Base-by-base conservation (phyloP, 1,140 invertebrate species). In the Pteromalus puparum region DNA sequence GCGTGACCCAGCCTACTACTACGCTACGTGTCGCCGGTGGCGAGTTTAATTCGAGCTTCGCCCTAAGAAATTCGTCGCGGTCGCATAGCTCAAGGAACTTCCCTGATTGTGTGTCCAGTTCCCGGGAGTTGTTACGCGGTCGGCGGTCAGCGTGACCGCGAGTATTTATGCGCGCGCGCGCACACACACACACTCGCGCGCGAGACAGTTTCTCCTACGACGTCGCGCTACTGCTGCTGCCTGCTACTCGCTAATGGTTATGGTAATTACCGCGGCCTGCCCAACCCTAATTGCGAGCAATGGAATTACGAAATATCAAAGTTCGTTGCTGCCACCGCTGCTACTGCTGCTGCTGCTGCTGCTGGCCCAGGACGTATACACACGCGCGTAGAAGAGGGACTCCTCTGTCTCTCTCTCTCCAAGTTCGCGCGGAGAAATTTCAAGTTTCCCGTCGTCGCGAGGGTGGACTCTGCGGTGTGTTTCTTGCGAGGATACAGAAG, bases 61-160 rank as follows among this genome's bases (percentile, higher is more conserved):
- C 82, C 82, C 88, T 90, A 91, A 91, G 90, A 91, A 91, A 90
- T 90, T 88, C 87, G 85, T 61, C 76, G 87, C 84, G 89, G 89
- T 90, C 87, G 87, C 90, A 91, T 91, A 90, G 90, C 90, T 89
- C 87, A 89, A 87, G 86, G 88, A 91, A 91, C 89, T 91, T 91
- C 87, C 78, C 79, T 91, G 90, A 91, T 91, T 91, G 90, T 90
- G 88, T 91, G 90, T 90, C 89, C 87, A 86, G 86, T 83, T 86
- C 76, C 79, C 88, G 87, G 79, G 28, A 79, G 79, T 87, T 89
- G 89, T 90, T 89, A 88, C 87, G 88, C 76, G 87, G 88, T 87
- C 88, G 85, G 87, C 84, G 87, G 86, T 87, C 87, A 87, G 77
- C 83, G 68, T 84, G 86, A 91, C 90, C 90, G 88, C 89, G 65